These are phyloP conservation scores for Meliscaeva auricollis DNA, from an alignment of 2,888 invertebrate species.

Conservation along the genomic window DNA sequence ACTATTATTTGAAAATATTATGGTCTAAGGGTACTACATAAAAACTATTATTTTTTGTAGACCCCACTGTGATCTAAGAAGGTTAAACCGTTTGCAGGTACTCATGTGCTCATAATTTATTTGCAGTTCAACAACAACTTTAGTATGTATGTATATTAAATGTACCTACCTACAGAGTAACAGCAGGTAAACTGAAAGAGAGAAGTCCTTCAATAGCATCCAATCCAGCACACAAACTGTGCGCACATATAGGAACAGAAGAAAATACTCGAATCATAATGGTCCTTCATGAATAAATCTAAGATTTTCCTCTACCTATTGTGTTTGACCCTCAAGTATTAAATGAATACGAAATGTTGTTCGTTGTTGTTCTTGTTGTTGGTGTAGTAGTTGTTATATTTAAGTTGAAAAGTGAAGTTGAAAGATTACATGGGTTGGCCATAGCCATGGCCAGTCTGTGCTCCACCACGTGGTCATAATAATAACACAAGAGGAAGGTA, in stretches of 20 bases:
- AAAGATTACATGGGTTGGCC: slow-evolving; percentile 20
- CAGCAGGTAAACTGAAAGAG: slow-evolving; percentile 64
- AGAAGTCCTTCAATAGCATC: slow-evolving; percentile 67
- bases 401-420: slow-evolving; percentile 64
- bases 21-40: too few species aligned
- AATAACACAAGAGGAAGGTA: slow-evolving; percentile 8
- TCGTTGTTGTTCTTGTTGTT: slow-evolving; percentile 29
- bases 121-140: slow-evolving; percentile 65
- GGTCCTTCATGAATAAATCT: slow-evolving; percentile 76
- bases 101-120: slow-evolving; percentile 69
- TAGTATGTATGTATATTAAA: slow-evolving; percentile 14
- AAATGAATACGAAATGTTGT: slow-evolving; percentile 73
- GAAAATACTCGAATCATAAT: slow-evolving; percentile 52
- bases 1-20: too few species aligned
- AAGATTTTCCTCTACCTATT: slow-evolving; percentile 70
- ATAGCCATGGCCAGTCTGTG: neutral
- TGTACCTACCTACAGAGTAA: slow-evolving; percentile 23
- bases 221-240: slow-evolving; percentile 39
- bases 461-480: neutral
- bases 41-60: neutral
- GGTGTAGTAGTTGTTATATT: slow-evolving; percentile 52
- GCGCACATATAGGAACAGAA: slow-evolving; percentile 10
- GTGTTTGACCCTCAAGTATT: slow-evolving; percentile 75
- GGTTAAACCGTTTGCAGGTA: slow-evolving; percentile 31
- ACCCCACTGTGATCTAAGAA: slow-evolving; percentile 52